Evolutionary conservation across 1,140 invertebrate species (phyloP).

Genomic region (Phenacoccus solenopsis): DNA sequence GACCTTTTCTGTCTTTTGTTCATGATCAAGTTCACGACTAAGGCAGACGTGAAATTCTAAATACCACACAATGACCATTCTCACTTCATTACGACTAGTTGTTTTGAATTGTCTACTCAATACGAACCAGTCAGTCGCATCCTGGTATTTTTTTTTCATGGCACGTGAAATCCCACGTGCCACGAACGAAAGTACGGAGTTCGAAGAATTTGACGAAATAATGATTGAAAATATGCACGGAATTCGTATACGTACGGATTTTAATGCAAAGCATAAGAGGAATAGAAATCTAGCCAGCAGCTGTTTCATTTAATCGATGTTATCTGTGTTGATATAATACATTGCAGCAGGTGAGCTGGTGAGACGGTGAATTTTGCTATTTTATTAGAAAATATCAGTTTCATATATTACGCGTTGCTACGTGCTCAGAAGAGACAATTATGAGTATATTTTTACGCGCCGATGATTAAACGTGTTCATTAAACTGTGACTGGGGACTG

Average conservation of each 20-base stretch:
- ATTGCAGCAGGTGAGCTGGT: too few species aligned
- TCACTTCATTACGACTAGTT: neutral
- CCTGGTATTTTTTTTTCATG: too few species aligned
- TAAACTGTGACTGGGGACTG: neutral
- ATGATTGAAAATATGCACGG: too few species aligned
- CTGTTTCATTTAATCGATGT: neutral
- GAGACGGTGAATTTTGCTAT: too few species aligned
- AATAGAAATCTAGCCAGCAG: too few species aligned
- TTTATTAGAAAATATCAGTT: neutral
- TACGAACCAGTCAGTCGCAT: neutral
- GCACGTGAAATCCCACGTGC: too few species aligned
- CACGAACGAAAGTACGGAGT: too few species aligned
- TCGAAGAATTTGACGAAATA: too few species aligned
- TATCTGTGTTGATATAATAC: neutral
- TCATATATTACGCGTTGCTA: neutral
- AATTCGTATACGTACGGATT: too few species aligned
- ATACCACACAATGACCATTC: neutral
- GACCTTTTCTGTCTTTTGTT: neutral
- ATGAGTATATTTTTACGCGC: neutral
- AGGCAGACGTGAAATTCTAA: neutral
- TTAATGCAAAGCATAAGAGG: too few species aligned
- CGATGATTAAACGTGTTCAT: neutral
- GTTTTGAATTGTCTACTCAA: too few species aligned
- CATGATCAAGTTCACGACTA: neutral
- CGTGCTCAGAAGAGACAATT: neutral